A percentile compares a stretch with the other conserved stretches of the same genome.
Evolutionary conservation across 2,113 vertebrate species (phyloP).

Genomic region (Trogon surrucura): DNA sequence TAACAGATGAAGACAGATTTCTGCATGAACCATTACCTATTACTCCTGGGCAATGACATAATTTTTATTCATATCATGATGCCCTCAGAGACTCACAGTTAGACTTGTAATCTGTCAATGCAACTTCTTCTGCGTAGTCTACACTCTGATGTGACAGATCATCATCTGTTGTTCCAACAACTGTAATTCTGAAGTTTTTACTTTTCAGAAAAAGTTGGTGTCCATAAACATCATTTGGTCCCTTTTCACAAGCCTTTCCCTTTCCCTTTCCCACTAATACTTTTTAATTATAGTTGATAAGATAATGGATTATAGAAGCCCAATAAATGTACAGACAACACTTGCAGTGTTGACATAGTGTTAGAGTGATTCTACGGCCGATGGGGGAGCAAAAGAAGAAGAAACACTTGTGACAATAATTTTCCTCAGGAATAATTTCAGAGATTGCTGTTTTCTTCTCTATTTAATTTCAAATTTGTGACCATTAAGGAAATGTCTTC

Average conservation of each 20-base stretch:
- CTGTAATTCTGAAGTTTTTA: background rate
- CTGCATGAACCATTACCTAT: background rate
- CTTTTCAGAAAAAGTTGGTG: background rate
- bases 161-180: background rate
- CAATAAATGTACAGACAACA: background rate
- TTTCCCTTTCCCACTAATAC: background rate
- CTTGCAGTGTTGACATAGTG: background rate
- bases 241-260: background rate
- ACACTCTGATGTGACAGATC: background rate
- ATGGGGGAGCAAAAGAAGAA: background rate
- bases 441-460: background rate
- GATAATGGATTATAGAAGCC: background rate
- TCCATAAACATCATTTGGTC: background rate
- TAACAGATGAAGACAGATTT: background rate
- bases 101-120: background rate
- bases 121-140: background rate
- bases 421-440: background rate
- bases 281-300: background rate
- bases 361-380: background rate
- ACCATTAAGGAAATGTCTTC: background rate
- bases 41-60: background rate
- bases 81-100: background rate
- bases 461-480: background rate
- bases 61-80: background rate
- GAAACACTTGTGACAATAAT: background rate